Conservation (phyloP, 2,113 vertebrate genomes). For the Hipposideros armiger region DNA sequence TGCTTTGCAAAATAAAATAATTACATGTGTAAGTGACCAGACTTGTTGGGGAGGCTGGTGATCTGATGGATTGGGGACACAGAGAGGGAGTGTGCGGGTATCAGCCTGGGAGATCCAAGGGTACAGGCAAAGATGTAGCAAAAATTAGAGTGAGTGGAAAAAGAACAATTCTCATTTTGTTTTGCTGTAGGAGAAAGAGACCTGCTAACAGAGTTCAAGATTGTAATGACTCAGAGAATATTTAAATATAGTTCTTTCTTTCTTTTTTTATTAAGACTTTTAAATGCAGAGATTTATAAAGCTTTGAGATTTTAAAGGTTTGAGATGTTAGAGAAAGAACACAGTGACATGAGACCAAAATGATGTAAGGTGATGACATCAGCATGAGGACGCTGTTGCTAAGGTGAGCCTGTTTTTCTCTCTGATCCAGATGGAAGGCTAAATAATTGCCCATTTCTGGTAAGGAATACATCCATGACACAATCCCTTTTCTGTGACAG, state of each 20-base stretch:
- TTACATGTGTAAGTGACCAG: conserved; percentile 33
- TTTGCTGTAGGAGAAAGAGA: background rate
- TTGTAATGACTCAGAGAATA: conserved; percentile 71
- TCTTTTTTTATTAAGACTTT: conserved; percentile 53
- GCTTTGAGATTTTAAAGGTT: background rate
- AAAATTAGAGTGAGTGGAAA: background rate
- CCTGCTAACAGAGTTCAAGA: conserved; percentile 43
- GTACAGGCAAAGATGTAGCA: background rate
- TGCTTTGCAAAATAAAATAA: conserved; percentile 59
- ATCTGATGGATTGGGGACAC: background rate
- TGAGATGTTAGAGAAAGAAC: conserved; percentile 51
- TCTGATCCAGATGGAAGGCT: conserved; percentile 60
- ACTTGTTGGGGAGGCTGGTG: background rate
- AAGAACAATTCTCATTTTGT: conserved; percentile 36
- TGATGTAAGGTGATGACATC: conserved; percentile 61
- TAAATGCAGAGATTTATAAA: conserved; percentile 42
- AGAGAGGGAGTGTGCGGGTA: background rate
- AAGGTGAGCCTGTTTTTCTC: conserved; percentile 69
- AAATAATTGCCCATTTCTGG: conserved; percentile 72
- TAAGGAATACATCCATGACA: conserved; percentile 58
- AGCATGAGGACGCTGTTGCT: conserved; percentile 55
- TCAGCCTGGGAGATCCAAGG: background rate
- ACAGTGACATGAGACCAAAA: conserved; percentile 43
- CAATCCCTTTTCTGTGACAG: conserved; percentile 48
- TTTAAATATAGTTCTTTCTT: conserved; percentile 61